Conservation (phyloP, 2,797 vertebrate genomes). For the Myotis vivesi region DNA sequence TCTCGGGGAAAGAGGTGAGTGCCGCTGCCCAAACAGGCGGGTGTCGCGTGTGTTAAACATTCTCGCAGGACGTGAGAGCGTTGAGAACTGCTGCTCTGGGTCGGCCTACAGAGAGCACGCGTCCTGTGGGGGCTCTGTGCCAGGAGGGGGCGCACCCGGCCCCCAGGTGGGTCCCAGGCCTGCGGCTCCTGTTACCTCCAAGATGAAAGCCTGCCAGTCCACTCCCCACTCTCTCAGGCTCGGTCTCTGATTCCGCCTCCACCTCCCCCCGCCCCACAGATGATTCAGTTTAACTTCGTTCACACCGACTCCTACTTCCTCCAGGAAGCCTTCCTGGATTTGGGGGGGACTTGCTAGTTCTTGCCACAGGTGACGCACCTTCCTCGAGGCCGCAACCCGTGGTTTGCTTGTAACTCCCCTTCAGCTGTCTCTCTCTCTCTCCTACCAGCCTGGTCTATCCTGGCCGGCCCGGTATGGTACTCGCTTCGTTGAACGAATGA, state of each 20-base stretch:
- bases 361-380: no score
- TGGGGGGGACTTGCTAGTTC: not conserved
- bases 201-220: not conserved
- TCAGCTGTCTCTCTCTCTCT: not conserved
- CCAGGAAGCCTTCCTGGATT: slow-evolving; percentile 7
- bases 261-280: fast-evolving
- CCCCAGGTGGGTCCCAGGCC: not conserved
- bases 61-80: not conserved
- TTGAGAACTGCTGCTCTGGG: not conserved
- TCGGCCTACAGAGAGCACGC: fast-evolving
- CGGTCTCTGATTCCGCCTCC: not conserved
- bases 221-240: no score
- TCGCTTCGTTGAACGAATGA: not conserved
- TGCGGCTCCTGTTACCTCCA: not conserved
- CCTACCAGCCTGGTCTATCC: not conserved
- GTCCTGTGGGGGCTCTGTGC: not conserved
- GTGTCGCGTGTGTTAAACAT: fast-evolving
- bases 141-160: not conserved
- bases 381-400: not conserved
- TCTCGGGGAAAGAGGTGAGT: not conserved
- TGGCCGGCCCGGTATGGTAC: no score
- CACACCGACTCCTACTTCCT: not conserved
- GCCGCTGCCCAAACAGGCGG: not conserved
- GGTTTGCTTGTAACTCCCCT: not conserved
- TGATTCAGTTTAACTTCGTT: not conserved